Conservation (phyloP, 1,140 invertebrate genomes). For the Cydia splendana region DNA sequence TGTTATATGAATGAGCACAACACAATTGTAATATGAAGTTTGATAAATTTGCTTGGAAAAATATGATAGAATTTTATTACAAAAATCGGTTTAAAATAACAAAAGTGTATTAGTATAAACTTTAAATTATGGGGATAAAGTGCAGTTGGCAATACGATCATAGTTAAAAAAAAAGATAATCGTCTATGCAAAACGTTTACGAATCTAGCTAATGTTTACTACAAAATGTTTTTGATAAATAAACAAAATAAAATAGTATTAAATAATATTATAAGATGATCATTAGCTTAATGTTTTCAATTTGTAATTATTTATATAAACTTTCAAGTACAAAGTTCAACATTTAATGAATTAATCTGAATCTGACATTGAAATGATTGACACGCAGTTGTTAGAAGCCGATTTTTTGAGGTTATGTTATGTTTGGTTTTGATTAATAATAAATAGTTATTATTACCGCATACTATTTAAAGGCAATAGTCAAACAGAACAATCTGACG, state of each 20-base stretch:
- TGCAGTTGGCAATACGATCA: slow-evolving; percentile 1
- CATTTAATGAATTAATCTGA: too few relatives aligned
- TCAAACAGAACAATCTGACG: background rate
- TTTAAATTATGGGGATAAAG: background rate
- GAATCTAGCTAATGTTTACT: background rate
- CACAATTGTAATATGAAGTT: too few relatives aligned
- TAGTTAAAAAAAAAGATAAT: background rate
- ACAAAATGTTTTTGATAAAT: background rate
- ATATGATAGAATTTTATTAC: too few relatives aligned
- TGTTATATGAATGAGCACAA: background rate
- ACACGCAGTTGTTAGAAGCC: too few relatives aligned
- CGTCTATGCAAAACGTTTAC: slow-evolving; percentile 6
- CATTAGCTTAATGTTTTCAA: too few relatives aligned
- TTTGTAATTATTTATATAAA: too few relatives aligned
- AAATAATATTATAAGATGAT: background rate
- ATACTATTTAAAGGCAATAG: background rate
- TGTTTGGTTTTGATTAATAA: too few relatives aligned
- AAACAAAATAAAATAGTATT: background rate
- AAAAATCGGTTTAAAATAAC: background rate
- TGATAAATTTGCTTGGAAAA: too few relatives aligned
- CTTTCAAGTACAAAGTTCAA: too few relatives aligned
- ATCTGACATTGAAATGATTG: too few relatives aligned
- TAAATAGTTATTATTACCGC: background rate
- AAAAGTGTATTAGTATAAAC: background rate
- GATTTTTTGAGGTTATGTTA: too few relatives aligned